These are phyloP conservation scores for Vultur gryphus DNA, from an alignment of 2,797 vertebrate genomes.

Conservation along the genomic window DNA sequence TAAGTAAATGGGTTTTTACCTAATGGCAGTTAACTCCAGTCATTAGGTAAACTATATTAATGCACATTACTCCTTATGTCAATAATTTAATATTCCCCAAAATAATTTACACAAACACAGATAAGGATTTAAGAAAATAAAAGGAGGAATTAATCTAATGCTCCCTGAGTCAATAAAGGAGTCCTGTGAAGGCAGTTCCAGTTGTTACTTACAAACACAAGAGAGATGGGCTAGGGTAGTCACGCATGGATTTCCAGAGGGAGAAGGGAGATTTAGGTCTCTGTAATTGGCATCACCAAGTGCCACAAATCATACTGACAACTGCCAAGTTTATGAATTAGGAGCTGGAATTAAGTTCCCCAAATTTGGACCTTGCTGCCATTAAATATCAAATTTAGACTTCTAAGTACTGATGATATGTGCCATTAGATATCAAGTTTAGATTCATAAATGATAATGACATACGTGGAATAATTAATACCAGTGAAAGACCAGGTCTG, in stretches of 20 bases:
- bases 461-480: background rate
- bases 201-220: background rate
- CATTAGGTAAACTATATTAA: conserved; percentile 53
- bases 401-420: background rate
- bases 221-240: background rate
- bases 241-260: background rate
- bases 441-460: background rate
- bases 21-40: conserved; percentile 37
- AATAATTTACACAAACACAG: conserved; percentile 44
- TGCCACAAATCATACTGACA: conserved; percentile 33
- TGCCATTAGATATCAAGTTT: background rate
- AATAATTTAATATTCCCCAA: conserved; percentile 56
- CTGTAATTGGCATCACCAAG: conserved; percentile 18
- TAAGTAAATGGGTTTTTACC: conserved; percentile 56
- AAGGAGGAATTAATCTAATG: conserved; percentile 40
- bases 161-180: conserved; percentile 23
- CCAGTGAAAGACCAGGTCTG: background rate
- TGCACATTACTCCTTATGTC: conserved; percentile 20
- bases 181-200: background rate
- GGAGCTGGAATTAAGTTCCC: background rate
- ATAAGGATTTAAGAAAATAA: conserved; percentile 44
- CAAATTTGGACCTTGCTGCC: background rate
- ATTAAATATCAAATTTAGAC: background rate
- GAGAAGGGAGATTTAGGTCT: background rate
- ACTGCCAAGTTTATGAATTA: conserved; percentile 27